phyloP scores from a whole-genome alignment of 2,797 vertebrate genomes.

The Periparus ater region DNA sequence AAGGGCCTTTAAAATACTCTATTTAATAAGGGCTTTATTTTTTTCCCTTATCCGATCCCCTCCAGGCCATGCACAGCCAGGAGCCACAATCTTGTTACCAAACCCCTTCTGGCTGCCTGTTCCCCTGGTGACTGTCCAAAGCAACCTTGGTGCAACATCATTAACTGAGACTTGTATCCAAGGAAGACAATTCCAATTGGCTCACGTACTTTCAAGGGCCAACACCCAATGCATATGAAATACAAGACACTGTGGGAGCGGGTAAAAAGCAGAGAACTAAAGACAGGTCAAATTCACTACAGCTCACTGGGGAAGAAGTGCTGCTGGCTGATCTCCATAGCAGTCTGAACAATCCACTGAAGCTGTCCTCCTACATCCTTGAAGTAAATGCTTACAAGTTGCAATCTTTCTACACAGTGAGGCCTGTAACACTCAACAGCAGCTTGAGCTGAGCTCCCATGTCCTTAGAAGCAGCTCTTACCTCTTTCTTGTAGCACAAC shows the following conservation, averaged over 20 bases:
- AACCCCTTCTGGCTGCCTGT: neutral
- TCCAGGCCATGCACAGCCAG: neutral
- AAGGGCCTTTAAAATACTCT: neutral
- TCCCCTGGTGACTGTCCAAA: neutral
- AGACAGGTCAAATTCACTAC: neutral
- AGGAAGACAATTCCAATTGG: neutral
- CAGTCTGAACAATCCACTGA: neutral
- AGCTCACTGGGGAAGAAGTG: neutral
- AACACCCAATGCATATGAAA: neutral
- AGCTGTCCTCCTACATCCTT: neutral
- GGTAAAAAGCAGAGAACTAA: neutral
- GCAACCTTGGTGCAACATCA: neutral
- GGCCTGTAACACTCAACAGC: neutral
- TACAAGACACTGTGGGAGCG: neutral
- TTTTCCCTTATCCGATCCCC: neutral
- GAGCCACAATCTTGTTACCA: neutral
- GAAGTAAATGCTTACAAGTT: neutral
- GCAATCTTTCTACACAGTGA: neutral
- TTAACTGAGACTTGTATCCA: neutral
- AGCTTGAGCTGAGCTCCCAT: neutral
- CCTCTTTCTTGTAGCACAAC: conserved; percentile 97
- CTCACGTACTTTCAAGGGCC: neutral
- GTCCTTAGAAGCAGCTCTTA: conserved; percentile 59
- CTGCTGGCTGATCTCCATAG: neutral
- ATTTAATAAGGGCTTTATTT: neutral